Evolutionary conservation across 2,888 invertebrate genomes (phyloP).

Genomic region (Drosophila silvestris): DNA sequence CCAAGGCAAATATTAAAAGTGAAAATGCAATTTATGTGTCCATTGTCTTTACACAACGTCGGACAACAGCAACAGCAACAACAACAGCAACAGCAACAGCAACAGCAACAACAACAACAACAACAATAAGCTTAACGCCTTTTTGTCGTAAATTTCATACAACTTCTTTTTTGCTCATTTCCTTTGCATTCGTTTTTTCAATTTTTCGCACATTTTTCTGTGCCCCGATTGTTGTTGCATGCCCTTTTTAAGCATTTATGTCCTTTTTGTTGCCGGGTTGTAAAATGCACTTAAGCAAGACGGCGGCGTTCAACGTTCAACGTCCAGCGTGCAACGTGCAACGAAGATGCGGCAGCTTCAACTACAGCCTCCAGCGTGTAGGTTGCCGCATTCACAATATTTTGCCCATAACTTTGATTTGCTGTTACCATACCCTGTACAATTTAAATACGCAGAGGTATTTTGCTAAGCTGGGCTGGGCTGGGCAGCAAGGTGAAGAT

Average conservation of each 20-base stretch:
- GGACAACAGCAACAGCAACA: slow-evolving; percentile 33
- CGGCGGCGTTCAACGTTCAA: slow-evolving; percentile 32
- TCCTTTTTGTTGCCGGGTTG: slow-evolving; percentile 72
- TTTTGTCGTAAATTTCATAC: slow-evolving; percentile 76
- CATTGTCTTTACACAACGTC: slow-evolving; percentile 68
- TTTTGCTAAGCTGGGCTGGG: not conserved
- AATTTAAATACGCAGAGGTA: not conserved
- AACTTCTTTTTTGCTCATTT: slow-evolving; percentile 67
- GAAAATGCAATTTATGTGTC: slow-evolving; percentile 79
- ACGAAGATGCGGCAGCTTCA: slow-evolving; percentile 59
- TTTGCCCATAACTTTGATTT: slow-evolving; percentile 59
- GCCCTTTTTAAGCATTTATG: slow-evolving; percentile 79
- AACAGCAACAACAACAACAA: slow-evolving; percentile 27
- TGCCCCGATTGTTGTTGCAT: slow-evolving; percentile 51
- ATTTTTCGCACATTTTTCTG: slow-evolving; percentile 72
- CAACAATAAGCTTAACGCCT: slow-evolving; percentile 71
- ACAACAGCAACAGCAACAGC: slow-evolving; percentile 31
- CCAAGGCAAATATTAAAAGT: slow-evolving; percentile 74
- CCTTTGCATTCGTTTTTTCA: slow-evolving; percentile 60
- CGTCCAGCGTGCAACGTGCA: slow-evolving; percentile 26
- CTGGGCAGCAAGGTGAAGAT: not conserved
- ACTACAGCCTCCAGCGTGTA: slow-evolving; percentile 48
- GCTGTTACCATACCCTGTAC: slow-evolving; percentile 53
- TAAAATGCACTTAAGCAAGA: slow-evolving; percentile 76
- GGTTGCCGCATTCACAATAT: slow-evolving; percentile 59